Conservation (phyloP, 1,140 invertebrate species). For the Micrasema minimum region DNA sequence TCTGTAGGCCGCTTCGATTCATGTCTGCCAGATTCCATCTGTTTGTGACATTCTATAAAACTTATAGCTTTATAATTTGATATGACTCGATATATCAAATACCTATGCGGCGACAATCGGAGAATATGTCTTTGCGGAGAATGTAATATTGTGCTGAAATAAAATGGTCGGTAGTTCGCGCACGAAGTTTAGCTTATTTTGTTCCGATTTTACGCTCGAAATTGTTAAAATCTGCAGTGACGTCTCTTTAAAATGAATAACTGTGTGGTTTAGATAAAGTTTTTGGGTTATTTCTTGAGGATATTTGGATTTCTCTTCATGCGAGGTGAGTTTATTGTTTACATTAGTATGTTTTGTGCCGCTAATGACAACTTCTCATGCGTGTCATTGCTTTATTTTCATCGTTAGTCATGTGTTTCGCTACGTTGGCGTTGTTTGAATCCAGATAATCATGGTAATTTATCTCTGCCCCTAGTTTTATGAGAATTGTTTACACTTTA, state of each 20-base stretch:
- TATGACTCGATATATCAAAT: too few relatives aligned
- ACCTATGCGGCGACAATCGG: too few relatives aligned
- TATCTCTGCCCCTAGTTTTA: not conserved
- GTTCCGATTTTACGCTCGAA: not conserved
- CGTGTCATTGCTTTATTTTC: not conserved
- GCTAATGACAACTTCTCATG: not conserved
- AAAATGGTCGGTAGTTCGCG: slow-evolving; percentile 6
- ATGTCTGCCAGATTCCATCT: too few relatives aligned
- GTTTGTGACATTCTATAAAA: too few relatives aligned
- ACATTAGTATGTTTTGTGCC: not conserved
- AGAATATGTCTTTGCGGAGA: too few relatives aligned
- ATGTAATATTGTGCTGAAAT: not conserved
- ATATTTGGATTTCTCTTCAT: not conserved
- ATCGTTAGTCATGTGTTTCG: too few relatives aligned
- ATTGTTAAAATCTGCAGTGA: not conserved
- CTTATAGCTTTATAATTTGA: too few relatives aligned
- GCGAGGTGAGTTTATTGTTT: slow-evolving; percentile 14
- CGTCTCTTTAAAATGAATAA: slow-evolving; percentile 1
- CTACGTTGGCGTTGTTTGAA: too few relatives aligned
- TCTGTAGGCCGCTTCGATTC: too few relatives aligned
- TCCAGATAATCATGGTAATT: too few relatives aligned
- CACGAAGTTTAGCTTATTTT: not conserved
- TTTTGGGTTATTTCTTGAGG: not conserved
- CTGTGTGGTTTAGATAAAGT: not conserved
- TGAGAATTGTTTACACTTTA: not conserved